phyloP scores from a whole-genome alignment of 2,113 vertebrate species.

The Alligator mississippiensis region DNA sequence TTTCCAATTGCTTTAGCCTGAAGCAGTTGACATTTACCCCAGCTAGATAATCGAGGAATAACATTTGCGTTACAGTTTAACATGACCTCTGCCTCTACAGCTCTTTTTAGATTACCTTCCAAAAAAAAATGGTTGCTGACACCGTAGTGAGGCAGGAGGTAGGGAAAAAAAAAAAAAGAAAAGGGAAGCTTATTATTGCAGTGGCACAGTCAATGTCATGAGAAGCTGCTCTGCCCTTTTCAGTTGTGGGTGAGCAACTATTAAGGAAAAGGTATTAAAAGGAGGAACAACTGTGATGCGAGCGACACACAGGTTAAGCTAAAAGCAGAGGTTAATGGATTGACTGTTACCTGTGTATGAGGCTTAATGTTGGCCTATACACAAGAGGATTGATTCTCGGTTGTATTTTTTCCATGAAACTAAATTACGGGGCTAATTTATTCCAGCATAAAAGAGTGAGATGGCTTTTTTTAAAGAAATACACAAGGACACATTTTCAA shows the following conservation, averaged over 20 bases:
- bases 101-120: conserved; percentile 93
- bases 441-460: conserved; percentile 62
- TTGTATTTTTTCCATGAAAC: conserved; percentile 74
- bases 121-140: conserved; percentile 88
- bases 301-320: conserved; percentile 84
- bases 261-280: conserved; percentile 91
- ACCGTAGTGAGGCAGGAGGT: conserved; percentile 77
- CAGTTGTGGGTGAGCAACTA: conserved; percentile 87
- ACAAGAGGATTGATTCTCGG: conserved; percentile 81
- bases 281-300: conserved; percentile 79
- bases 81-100: conserved; percentile 92
- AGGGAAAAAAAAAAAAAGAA: conserved; percentile 52
- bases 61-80: conserved; percentile 97
- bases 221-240: conserved; percentile 89
- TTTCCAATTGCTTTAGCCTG: conserved; percentile 86
- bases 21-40: conserved; percentile 96
- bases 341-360: conserved; percentile 94
- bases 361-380: conserved; percentile 84
- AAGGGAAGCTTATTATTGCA: conserved; percentile 88
- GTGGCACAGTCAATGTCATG: conserved; percentile 90
- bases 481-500: conserved; percentile 63
- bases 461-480: conserved; percentile 72
- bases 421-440: conserved; percentile 84
- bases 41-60: conserved; percentile 97
- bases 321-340: conserved; percentile 99